Conservation (phyloP, 2,113 vertebrate species). For the Tricholaema leucomelas region DNA sequence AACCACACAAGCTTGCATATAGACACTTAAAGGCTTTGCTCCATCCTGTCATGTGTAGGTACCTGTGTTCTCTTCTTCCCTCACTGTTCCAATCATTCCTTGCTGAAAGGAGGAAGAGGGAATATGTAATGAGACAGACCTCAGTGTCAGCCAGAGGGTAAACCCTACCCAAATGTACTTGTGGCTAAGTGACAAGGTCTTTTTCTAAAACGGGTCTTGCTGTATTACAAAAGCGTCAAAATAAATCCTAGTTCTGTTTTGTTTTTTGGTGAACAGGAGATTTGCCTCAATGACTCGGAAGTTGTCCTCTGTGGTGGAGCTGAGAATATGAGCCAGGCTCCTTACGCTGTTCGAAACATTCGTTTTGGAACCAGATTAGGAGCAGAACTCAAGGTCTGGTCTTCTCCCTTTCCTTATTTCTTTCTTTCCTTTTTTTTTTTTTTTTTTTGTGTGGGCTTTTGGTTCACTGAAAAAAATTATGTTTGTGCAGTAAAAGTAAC, state of each 20-base stretch:
- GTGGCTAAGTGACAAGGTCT: not conserved
- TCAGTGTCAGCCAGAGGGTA: not conserved
- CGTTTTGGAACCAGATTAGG: conserved; percentile 93
- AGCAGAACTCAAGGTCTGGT: conserved; percentile 85
- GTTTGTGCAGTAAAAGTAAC: not conserved
- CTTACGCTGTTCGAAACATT: conserved; percentile 86
- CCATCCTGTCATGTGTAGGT: not conserved
- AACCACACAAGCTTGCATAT: not conserved
- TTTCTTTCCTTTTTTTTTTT: too few relatives aligned
- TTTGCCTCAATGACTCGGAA: conserved; percentile 89
- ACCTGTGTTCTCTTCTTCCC: not conserved
- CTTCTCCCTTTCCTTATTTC: not conserved
- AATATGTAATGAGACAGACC: not conserved
- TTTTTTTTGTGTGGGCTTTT: too few relatives aligned
- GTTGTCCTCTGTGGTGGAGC: conserved; percentile 92
- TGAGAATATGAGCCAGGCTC: conserved; percentile 95
- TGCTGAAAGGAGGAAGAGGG: not conserved
- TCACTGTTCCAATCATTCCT: not conserved
- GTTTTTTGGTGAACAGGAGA: conserved; percentile 80
- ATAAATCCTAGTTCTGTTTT: not conserved
- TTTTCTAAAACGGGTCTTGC: not conserved
- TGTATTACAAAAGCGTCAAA: not conserved
- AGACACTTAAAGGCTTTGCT: not conserved
- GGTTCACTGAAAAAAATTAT: not conserved
- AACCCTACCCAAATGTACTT: not conserved